phyloP scores from a whole-genome alignment of 2,113 vertebrate genomes.

The Alexandromys fortis region DNA sequence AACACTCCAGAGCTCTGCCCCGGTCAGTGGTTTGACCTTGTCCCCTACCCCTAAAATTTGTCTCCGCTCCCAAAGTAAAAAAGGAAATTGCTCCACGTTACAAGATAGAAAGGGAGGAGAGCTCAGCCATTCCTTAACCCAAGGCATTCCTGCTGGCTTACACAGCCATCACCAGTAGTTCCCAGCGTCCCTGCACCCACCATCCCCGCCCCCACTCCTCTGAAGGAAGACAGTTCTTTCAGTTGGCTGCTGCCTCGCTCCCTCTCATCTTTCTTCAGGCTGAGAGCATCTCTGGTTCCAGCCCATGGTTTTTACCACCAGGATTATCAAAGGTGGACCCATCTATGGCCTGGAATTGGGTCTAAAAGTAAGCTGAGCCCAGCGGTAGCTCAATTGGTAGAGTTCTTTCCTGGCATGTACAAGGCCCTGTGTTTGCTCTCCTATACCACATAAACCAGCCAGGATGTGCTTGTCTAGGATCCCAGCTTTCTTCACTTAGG shows the following conservation, averaged over 20 bases:
- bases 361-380: not conserved
- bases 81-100: not conserved
- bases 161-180: not conserved
- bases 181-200: not conserved
- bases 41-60: rapidly evolving
- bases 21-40: not conserved
- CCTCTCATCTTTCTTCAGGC: too few species aligned
- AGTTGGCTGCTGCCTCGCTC: not conserved
- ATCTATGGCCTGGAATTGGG: not conserved
- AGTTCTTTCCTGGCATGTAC: not conserved
- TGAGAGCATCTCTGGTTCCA: not conserved
- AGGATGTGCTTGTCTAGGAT: not conserved
- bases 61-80: not conserved
- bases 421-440: not conserved
- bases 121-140: not conserved
- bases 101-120: not conserved
- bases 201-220: rapidly evolving
- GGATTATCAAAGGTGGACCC: not conserved
- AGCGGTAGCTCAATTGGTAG: not conserved
- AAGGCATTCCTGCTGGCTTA: not conserved
- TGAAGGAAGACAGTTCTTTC: not conserved
- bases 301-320: not conserved
- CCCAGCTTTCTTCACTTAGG: not conserved
- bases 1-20: rapidly evolving
- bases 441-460: not conserved